Percentiles rank a stretch among this genome's conserved stretches.
These are phyloP conservation scores for Neomorphus geoffroyi DNA, from an alignment of 2,797 vertebrate species.

Conservation along the genomic window DNA sequence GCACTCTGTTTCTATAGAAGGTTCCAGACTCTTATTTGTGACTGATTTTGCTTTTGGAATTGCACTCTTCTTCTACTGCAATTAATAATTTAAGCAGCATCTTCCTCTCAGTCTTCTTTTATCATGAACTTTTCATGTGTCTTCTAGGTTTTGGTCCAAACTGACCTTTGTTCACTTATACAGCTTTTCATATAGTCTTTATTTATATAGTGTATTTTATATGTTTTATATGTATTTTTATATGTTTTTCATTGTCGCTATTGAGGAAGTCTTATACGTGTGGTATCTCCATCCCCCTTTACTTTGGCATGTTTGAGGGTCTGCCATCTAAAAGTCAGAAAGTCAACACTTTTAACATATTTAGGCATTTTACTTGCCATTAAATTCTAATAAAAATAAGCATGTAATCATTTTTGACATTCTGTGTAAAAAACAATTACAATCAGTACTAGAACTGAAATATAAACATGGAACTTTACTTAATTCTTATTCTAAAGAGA, in stretches of 20 bases:
- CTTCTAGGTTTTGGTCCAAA: background rate
- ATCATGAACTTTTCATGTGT: background rate
- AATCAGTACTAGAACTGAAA: background rate
- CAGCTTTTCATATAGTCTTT: background rate
- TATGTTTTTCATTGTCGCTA: background rate
- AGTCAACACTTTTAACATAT: background rate
- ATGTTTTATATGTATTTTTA: background rate
- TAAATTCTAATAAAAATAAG: background rate
- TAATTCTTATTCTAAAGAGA: background rate
- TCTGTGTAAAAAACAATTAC: background rate
- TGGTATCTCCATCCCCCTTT: background rate
- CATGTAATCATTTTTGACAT: background rate
- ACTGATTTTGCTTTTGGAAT: background rate
- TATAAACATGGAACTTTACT: background rate
- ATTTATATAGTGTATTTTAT: background rate
- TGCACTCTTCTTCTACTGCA: background rate
- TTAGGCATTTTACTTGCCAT: background rate
- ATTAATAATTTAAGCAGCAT: fast-evolving
- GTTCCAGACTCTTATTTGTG: background rate
- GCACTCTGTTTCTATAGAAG: background rate
- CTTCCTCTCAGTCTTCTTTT: background rate
- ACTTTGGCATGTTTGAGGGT: background rate
- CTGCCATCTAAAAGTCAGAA: background rate
- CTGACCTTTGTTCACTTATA: background rate
- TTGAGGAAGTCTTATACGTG: background rate